A percentile compares a stretch with the other conserved stretches of the same genome.
phyloP scores from a whole-genome alignment of 2,888 invertebrate species.

The Calephelis perditalis region DNA sequence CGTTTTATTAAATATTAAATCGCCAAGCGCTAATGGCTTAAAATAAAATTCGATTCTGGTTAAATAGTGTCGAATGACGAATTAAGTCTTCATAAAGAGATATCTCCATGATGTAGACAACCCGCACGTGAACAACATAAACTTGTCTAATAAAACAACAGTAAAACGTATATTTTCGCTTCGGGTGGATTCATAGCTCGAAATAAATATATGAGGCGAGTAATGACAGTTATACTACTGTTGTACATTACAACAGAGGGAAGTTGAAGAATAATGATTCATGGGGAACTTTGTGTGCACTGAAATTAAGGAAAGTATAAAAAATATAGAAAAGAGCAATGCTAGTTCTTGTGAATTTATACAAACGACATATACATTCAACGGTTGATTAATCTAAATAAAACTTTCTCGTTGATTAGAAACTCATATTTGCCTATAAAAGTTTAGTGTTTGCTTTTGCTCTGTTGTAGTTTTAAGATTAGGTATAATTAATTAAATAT shows the following conservation, averaged over 20 bases:
- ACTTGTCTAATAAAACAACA: slow-evolving; percentile 27
- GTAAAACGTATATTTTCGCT: slow-evolving; percentile 22
- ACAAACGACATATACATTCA: too few species aligned
- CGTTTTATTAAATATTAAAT: not conserved
- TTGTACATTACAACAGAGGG: not conserved
- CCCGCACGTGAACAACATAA: slow-evolving; percentile 25
- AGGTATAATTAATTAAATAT: too few species aligned
- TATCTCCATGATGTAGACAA: slow-evolving; percentile 20
- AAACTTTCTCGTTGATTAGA: too few species aligned
- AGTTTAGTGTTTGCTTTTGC: too few species aligned
- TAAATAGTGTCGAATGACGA: slow-evolving; percentile 38
- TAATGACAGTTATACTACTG: not conserved
- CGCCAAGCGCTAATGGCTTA: slow-evolving; percentile 13
- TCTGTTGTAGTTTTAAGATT: too few species aligned
- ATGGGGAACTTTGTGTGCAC: too few species aligned
- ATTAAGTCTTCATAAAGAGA: slow-evolving; percentile 30
- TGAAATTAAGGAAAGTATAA: too few species aligned
- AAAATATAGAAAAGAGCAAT: too few species aligned
- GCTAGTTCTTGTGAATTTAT: too few species aligned
- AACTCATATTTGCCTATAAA: too few species aligned
- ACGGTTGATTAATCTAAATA: too few species aligned
- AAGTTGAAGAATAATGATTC: too few species aligned
- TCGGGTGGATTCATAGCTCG: slow-evolving; percentile 2
- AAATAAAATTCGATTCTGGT: slow-evolving; percentile 24
- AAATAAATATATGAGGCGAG: slow-evolving; percentile 3